Percentiles rank a stretch among this genome's conserved stretches.
phyloP scores from a whole-genome alignment of 92 coral and sea anemone genomes.

The Epizoanthus ramosus region DNA sequence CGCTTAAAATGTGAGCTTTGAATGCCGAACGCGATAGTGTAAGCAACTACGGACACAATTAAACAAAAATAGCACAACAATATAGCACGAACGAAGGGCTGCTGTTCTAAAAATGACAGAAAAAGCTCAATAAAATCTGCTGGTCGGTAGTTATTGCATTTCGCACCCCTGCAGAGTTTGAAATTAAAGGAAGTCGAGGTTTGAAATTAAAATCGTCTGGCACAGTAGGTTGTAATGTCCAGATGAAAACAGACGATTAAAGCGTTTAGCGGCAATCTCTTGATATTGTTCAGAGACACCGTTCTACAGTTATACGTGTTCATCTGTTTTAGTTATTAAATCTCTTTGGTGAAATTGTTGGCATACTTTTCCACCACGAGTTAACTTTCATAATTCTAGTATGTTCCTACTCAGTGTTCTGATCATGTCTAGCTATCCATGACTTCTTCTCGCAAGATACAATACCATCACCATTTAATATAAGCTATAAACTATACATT shows the following conservation, averaged over 20 bases:
- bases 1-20: background rate
- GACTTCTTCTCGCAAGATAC: too few species aligned
- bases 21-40: background rate
- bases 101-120: background rate
- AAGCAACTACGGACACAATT: background rate
- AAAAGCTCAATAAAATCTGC: conserved; percentile 26
- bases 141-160: conserved; percentile 22
- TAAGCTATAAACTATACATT: too few species aligned
- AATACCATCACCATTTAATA: too few species aligned
- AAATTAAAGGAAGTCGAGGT: conserved; percentile 47
- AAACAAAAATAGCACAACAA: background rate
- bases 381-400: background rate
- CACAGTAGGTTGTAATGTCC: conserved; percentile 43
- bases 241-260: conserved; percentile 40
- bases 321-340: conserved; percentile 35
- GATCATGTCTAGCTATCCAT: too few species aligned
- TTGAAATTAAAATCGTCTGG: conserved; percentile 47
- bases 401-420: too few species aligned
- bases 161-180: conserved; percentile 45
- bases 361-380: background rate
- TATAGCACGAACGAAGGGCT: background rate
- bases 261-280: conserved; percentile 46
- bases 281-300: conserved; percentile 10
- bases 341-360: background rate
- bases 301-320: background rate